These are phyloP conservation scores for Pseudachorutes palmiensis DNA, from an alignment of 1,140 invertebrate species.

Conservation along the genomic window DNA sequence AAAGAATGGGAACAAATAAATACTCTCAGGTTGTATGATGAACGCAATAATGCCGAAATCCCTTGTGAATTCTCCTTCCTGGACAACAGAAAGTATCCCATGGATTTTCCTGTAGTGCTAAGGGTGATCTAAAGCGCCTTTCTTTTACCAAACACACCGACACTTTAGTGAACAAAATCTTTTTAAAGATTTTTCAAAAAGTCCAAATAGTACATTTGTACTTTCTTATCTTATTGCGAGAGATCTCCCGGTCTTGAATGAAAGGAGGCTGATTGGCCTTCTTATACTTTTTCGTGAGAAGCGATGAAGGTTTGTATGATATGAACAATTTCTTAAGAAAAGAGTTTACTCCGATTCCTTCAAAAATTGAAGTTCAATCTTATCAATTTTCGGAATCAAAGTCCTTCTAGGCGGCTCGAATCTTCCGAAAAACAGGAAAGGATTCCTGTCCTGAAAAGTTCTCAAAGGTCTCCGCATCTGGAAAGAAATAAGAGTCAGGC, in stretches of 20 bases:
- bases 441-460: background rate
- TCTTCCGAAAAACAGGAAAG: background rate
- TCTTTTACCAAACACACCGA: background rate
- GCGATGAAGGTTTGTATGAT: too few relatives aligned
- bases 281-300: background rate
- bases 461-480: background rate
- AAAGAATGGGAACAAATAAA: too few relatives aligned
- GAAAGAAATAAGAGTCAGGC: too few relatives aligned
- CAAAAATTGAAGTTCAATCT: background rate
- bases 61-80: background rate
- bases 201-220: too few relatives aligned
- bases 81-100: background rate
- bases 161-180: background rate
- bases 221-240: background rate
- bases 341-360: background rate
- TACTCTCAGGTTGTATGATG: background rate
- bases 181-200: background rate
- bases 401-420: background rate
- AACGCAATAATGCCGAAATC: background rate
- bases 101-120: background rate
- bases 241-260: background rate
- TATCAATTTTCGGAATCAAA: background rate
- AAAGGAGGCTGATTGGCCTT: background rate
- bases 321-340: background rate
- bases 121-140: too few relatives aligned